Conservation (phyloP, 2,888 invertebrate genomes). For the Scaptomyza flava region DNA sequence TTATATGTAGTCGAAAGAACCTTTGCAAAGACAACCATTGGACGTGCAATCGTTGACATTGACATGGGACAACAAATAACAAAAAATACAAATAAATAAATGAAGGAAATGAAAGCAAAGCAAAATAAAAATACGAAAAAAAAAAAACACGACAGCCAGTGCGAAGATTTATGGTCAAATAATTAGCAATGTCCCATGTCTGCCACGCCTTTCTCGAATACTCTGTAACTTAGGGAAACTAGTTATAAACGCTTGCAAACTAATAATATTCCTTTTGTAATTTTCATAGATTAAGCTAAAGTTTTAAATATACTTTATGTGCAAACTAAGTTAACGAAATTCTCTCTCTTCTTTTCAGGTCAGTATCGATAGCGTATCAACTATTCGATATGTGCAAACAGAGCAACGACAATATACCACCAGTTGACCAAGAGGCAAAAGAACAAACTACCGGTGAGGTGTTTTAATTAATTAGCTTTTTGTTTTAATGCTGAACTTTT, state of each 20-base stretch:
- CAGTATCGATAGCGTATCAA: not conserved
- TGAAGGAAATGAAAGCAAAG: not conserved
- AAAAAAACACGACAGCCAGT: conserved; percentile 18
- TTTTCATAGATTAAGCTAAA: no score
- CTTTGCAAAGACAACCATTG: conserved; percentile 34
- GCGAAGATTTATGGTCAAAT: conserved; percentile 67
- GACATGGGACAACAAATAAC: conserved; percentile 56
- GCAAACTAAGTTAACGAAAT: no score
- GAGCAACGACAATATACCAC: not conserved
- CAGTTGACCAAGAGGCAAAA: conserved; percentile 13
- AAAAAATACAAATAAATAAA: conserved; percentile 12
- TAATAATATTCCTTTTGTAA: no score
- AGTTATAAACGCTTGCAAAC: not conserved
- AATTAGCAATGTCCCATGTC: conserved; percentile 55
- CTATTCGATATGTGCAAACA: not conserved
- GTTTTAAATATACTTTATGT: no score
- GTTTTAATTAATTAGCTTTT: conserved; percentile 79
- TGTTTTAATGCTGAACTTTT: conserved; percentile 74
- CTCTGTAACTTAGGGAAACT: conserved; percentile 14
- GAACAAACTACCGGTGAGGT: conserved; percentile 53
- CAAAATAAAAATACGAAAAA: conserved; percentile 23
- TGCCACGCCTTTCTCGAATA: conserved; percentile 34
- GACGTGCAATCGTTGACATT: conserved; percentile 53
- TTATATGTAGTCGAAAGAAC: conserved; percentile 36
- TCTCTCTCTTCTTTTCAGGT: no score